These are phyloP conservation scores for Chloebia gouldiae DNA, from an alignment of 2,113 vertebrate species.

Conservation along the genomic window DNA sequence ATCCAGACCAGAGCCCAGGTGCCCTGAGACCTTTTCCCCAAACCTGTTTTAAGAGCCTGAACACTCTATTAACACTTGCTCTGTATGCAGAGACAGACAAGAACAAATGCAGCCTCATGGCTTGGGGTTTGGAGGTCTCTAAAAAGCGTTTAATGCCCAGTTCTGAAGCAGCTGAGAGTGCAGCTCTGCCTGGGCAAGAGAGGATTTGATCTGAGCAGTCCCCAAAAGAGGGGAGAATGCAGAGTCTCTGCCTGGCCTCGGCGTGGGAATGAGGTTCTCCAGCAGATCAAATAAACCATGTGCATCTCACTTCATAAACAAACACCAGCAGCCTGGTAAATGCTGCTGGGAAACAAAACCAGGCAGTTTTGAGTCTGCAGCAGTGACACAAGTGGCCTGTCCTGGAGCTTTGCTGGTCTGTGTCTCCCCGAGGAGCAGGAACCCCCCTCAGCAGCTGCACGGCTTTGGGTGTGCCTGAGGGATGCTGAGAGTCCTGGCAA, in stretches of 20 bases:
- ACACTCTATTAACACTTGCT: neutral
- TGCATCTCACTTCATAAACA: constrained; percentile 53
- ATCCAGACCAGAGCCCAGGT: neutral
- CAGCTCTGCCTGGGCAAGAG: neutral
- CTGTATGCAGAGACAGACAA: neutral
- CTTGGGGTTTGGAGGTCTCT: neutral
- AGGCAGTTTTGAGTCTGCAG: neutral
- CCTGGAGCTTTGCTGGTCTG: neutral
- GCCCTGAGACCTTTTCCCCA: neutral
- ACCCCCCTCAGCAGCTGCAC: neutral
- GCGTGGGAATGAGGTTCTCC: constrained; percentile 12
- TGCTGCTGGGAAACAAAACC: neutral
- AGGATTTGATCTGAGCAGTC: neutral
- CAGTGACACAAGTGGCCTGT: neutral
- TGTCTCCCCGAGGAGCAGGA: neutral
- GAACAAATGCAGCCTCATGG: neutral
- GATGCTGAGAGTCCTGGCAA: neutral
- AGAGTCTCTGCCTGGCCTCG: neutral
- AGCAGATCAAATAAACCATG: constrained; percentile 46
- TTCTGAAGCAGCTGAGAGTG: neutral
- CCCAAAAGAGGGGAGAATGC: neutral
- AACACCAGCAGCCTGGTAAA: constrained; percentile 32
- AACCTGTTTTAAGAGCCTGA: neutral
- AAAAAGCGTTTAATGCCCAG: neutral
- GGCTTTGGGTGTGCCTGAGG: neutral